phyloP scores from a whole-genome alignment of 1,140 invertebrate genomes.

The Zaprionus taronus region DNA sequence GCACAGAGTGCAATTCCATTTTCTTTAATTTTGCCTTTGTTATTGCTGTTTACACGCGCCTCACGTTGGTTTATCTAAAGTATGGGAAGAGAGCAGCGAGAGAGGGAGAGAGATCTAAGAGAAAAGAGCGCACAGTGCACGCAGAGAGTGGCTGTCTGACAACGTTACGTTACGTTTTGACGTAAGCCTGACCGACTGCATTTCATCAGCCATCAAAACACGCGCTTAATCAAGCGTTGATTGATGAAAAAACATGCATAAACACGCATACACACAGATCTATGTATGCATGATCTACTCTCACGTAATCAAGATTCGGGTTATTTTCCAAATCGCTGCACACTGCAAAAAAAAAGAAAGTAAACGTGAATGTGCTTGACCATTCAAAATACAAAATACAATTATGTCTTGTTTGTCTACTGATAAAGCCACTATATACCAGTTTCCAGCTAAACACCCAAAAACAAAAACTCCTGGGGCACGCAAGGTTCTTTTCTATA shows the following conservation, averaged over 20 bases:
- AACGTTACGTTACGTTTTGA: slow-evolving; percentile 28
- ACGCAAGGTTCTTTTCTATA: slow-evolving; percentile 15
- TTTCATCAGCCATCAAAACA: slow-evolving; percentile 36
- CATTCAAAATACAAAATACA: slow-evolving; percentile 45
- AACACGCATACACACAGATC: not conserved
- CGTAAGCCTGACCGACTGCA: slow-evolving; percentile 35
- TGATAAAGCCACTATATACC: slow-evolving; percentile 46
- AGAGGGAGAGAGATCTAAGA: slow-evolving; percentile 11
- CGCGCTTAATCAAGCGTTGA: slow-evolving; percentile 4
- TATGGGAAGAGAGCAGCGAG: slow-evolving; percentile 8
- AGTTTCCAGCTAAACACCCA: slow-evolving; percentile 4
- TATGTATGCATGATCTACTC: not conserved
- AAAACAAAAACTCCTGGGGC: slow-evolving; percentile 10
- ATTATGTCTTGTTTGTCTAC: slow-evolving; percentile 11
- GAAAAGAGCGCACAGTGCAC: not conserved
- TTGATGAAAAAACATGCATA: slow-evolving; percentile 7
- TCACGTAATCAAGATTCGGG: slow-evolving; percentile 50
- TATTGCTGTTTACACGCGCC: slow-evolving; percentile 45
- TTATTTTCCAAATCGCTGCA: slow-evolving; percentile 66
- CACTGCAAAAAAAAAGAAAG: slow-evolving; percentile 60
- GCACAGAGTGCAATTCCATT: slow-evolving; percentile 51
- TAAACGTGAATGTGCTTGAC: slow-evolving; percentile 28
- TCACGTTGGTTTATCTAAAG: slow-evolving; percentile 52
- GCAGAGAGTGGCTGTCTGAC: not conserved
- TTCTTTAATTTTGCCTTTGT: slow-evolving; percentile 12